Conservation (phyloP, 2,113 vertebrate species). For the Macrotus californicus region DNA sequence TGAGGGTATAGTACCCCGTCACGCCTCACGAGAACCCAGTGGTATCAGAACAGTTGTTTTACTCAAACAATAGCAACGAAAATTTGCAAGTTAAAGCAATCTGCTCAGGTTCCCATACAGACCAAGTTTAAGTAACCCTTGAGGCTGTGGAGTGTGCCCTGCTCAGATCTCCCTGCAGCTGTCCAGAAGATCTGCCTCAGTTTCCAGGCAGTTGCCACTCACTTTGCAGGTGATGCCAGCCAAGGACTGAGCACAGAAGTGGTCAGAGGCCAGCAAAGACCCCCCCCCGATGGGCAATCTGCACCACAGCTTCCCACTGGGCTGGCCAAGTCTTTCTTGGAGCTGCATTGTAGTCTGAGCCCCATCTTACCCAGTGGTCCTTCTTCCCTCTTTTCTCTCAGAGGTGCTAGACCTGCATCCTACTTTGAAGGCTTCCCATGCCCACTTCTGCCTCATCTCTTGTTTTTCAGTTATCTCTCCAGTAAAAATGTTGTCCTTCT, state of each 20-base stretch:
- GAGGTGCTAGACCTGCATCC: background rate
- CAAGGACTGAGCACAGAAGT: background rate
- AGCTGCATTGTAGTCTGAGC: accelerated
- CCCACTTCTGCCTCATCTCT: background rate
- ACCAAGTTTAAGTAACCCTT: background rate
- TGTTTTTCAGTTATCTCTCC: background rate
- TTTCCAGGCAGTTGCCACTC: background rate
- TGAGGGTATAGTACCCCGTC: background rate
- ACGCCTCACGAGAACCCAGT: background rate
- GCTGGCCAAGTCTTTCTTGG: background rate
- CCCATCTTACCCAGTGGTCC: accelerated
- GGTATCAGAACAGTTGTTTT: background rate
- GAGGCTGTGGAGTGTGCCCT: accelerated
- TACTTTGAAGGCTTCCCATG: background rate
- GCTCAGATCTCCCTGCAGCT: no score
- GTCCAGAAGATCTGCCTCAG: background rate
- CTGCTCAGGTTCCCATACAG: background rate
- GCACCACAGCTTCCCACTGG: background rate
- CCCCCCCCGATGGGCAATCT: background rate
- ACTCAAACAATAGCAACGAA: background rate
- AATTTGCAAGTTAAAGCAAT: background rate
- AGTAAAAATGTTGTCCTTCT: background rate
- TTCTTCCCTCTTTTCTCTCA: background rate
- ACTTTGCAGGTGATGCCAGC: background rate
- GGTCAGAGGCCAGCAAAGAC: accelerated